Percentiles rank a stretch among this genome's conserved stretches.
These are phyloP conservation scores for Ranitomeya variabilis DNA, from an alignment of 2,113 vertebrate genomes.

Conservation along the genomic window DNA sequence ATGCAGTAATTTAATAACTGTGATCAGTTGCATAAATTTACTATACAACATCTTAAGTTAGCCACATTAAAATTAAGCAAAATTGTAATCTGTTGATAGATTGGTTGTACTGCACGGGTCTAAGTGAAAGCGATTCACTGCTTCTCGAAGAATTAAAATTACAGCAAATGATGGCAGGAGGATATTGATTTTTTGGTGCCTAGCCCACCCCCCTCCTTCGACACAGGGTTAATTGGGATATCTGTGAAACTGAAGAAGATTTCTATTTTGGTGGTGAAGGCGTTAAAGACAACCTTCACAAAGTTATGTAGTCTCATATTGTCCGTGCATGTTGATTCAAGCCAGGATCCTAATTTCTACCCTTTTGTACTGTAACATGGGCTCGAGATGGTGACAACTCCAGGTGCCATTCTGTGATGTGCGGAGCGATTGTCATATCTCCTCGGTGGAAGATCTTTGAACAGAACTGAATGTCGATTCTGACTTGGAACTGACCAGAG, in stretches of 20 bases:
- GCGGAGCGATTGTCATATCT: neutral
- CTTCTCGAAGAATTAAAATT: conserved; percentile 54
- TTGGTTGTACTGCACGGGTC: conserved; percentile 80
- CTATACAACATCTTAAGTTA: conserved; percentile 86
- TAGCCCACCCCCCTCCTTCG: neutral
- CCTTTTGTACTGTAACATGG: neutral
- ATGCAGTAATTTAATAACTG: conserved; percentile 89
- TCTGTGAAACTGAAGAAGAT: neutral
- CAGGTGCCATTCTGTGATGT: neutral
- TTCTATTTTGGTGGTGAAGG: neutral
- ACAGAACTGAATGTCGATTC: neutral
- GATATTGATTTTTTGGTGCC: conserved; percentile 9
- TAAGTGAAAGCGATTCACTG: conserved; percentile 76
- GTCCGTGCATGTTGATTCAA: neutral
- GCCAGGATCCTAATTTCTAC: neutral
- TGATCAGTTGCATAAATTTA: conserved; percentile 91
- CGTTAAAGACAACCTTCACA: neutral
- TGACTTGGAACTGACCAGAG: neutral
- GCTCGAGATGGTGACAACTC: neutral
- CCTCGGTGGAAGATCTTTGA: neutral
- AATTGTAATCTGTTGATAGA: conserved; percentile 87
- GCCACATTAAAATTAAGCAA: conserved; percentile 87
- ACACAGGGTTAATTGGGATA: conserved; percentile 1
- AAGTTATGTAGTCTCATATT: neutral
- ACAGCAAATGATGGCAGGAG: conserved; percentile 1